Evolutionary conservation across 2,888 invertebrate genomes (phyloP).

Genomic region (Limnephilus marmoratus): DNA sequence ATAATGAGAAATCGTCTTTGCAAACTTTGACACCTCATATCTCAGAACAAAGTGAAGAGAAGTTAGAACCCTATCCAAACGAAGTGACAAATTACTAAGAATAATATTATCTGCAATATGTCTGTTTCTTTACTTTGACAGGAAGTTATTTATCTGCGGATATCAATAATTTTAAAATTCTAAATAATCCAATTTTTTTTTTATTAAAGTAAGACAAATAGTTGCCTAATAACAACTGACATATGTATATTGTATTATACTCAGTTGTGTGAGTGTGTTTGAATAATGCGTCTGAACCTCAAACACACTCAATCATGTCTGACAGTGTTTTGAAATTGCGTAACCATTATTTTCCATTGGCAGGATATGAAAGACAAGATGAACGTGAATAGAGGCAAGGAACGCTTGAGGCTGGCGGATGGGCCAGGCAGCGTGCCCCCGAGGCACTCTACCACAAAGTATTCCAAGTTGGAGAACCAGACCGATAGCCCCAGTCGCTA

Average conservation of each 20-base stretch:
- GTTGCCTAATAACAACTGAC: too few relatives aligned
- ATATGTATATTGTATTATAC: background rate
- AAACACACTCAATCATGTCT: background rate
- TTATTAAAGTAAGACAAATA: too few relatives aligned
- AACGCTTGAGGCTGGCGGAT: constrained; percentile 83
- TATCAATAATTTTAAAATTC: too few relatives aligned
- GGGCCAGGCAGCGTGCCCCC: constrained; percentile 74
- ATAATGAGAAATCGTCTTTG: too few relatives aligned
- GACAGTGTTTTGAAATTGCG: constrained; percentile 57
- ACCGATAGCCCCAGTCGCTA: constrained; percentile 81
- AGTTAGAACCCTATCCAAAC: too few relatives aligned
- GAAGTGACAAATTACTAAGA: background rate
- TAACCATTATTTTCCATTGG: constrained; percentile 63
- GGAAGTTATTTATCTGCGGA: background rate
- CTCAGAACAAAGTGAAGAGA: too few relatives aligned
- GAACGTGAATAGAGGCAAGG: constrained; percentile 88
- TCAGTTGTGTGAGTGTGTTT: background rate
- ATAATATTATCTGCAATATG: background rate
- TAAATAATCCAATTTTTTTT: too few relatives aligned
- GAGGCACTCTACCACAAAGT: constrained; percentile 86
- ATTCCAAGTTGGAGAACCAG: constrained; percentile 92
- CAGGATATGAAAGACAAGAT: constrained; percentile 94
- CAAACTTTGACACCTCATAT: too few relatives aligned
- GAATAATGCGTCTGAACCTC: too few relatives aligned
- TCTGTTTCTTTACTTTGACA: background rate